phyloP scores from a whole-genome alignment of 2,888 invertebrate genomes.

The Microctonus aethiopoides region DNA sequence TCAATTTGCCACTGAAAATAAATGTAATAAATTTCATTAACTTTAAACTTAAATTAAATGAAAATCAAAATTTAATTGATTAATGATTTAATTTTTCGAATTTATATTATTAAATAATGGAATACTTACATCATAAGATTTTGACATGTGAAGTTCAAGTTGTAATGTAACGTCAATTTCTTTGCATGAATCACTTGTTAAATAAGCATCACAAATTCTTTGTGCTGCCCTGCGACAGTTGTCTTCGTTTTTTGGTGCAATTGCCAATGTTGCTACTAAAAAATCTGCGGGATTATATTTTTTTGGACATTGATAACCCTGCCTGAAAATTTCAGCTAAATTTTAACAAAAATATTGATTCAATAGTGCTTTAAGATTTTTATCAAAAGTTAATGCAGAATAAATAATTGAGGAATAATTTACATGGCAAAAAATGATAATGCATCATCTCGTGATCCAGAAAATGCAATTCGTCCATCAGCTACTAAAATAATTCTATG shows the following conservation, averaged over 20 bases:
- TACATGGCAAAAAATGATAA: slow-evolving; percentile 79
- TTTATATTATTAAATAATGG: too few relatives aligned
- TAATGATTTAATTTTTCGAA: too few relatives aligned
- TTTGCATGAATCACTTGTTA: slow-evolving; percentile 80
- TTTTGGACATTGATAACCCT: slow-evolving; percentile 81
- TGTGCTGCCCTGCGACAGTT: slow-evolving; percentile 77
- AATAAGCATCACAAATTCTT: slow-evolving; percentile 81
- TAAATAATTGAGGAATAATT: background rate
- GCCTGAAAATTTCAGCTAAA: slow-evolving; percentile 64
- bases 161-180: slow-evolving; percentile 81
- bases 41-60: too few relatives aligned
- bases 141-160: slow-evolving; percentile 76
- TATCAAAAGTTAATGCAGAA: background rate
- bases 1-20: slow-evolving; percentile 43
- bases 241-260: slow-evolving; percentile 81
- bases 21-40: too few relatives aligned
- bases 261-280: slow-evolving; percentile 85
- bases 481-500: slow-evolving; percentile 83
- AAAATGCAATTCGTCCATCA: slow-evolving; percentile 87
- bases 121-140: slow-evolving; percentile 70
- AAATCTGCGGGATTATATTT: slow-evolving; percentile 93
- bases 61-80: too few relatives aligned
- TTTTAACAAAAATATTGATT: background rate
- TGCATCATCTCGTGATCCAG: slow-evolving; percentile 78
- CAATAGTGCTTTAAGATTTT: background rate